A percentile compares a stretch with the other conserved stretches of the same genome.
Conservation (phyloP, 2,888 invertebrate genomes). For the Habroteleia sp. region DNA sequence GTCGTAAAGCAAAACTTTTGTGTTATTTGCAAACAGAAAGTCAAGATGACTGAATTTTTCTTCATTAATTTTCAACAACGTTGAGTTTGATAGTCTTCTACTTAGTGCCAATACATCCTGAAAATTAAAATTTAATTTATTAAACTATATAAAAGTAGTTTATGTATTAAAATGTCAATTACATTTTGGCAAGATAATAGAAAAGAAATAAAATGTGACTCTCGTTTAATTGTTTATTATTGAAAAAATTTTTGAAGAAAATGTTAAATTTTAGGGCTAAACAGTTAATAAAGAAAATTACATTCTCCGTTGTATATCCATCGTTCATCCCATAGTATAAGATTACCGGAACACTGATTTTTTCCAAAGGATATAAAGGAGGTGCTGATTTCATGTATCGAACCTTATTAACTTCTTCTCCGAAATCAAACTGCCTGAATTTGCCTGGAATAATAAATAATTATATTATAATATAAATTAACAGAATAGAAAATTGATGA, state of each 20-base stretch:
- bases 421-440: slow-evolving; percentile 45
- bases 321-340: slow-evolving; percentile 54
- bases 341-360: slow-evolving; percentile 50
- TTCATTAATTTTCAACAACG: slow-evolving; percentile 34
- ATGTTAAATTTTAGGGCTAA: too few relatives aligned
- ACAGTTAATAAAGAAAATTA: slow-evolving; percentile 10
- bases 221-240: too few relatives aligned
- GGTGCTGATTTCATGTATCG: slow-evolving; percentile 17
- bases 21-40: slow-evolving; percentile 56
- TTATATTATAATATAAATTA: too few relatives aligned
- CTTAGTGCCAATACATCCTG: slow-evolving; percentile 54
- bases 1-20: slow-evolving; percentile 54
- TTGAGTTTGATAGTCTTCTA: slow-evolving; percentile 46
- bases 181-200: too few relatives aligned
- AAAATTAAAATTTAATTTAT: slow-evolving; percentile 23
- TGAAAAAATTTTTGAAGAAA: too few relatives aligned
- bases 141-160: neutral
- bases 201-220: too few relatives aligned
- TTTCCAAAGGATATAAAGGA: slow-evolving; percentile 47
- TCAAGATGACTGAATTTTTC: slow-evolving; percentile 61
- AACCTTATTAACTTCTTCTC: slow-evolving; percentile 16
- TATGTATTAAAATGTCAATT: too few relatives aligned
- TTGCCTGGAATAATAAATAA: slow-evolving; percentile 30
- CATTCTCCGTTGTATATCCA: slow-evolving; percentile 49
- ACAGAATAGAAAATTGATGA: too few relatives aligned